Evolutionary conservation across 2,888 invertebrate species (phyloP).

Genomic region (Hydrotaea diabolus): DNA sequence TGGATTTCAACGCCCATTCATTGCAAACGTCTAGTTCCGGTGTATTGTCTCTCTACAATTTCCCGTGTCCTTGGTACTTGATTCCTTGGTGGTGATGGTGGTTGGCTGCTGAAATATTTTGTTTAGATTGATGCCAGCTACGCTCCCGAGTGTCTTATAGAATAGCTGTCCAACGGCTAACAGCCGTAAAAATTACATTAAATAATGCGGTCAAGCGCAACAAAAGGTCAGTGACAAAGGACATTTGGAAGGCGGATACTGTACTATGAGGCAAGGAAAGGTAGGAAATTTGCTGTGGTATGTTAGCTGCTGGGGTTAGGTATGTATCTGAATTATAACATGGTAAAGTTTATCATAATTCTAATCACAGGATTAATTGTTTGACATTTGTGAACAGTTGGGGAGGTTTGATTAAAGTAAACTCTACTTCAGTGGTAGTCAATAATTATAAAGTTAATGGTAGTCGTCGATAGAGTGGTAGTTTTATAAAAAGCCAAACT

Average conservation of each 20-base stretch:
- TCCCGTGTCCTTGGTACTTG: not conserved
- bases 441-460: too few species aligned
- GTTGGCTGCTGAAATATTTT: not conserved
- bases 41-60: not conserved
- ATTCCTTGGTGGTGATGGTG: not conserved
- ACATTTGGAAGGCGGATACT: not conserved
- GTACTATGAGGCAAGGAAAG: not conserved
- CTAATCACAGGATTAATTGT: not conserved
- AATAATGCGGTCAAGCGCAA: conserved; percentile 5
- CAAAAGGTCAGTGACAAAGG: not conserved
- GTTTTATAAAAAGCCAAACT: too few species aligned
- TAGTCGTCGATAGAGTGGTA: too few species aligned
- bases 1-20: not conserved
- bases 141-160: not conserved
- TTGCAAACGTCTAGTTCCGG: not conserved
- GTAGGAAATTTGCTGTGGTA: not conserved
- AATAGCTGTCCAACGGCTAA: not conserved
- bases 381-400: not conserved
- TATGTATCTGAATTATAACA: not conserved
- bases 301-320: not conserved
- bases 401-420: too few species aligned
- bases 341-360: not conserved
- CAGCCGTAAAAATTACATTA: not conserved
- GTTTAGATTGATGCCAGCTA: conserved; percentile 4
- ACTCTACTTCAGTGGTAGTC: too few species aligned